These are phyloP conservation scores for Ascidia mentula DNA, from an alignment of 23 tunicate genomes.

Conservation along the genomic window DNA sequence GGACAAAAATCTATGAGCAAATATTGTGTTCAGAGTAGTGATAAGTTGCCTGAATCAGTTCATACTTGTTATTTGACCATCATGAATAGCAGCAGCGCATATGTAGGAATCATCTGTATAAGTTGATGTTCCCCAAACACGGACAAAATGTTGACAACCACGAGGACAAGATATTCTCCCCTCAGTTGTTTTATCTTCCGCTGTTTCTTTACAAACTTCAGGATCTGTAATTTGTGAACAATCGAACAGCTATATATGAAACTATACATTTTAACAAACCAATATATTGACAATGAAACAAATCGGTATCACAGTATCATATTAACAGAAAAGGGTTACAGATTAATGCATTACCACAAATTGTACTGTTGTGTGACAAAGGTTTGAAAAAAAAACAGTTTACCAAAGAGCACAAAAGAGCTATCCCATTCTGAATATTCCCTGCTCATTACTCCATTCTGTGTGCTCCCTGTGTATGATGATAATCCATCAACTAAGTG, in stretches of 20 bases:
- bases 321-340: no score
- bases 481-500: constrained; percentile 27
- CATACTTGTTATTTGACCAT: neutral
- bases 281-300: no score
- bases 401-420: neutral
- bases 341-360: no score
- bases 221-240: neutral
- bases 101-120: neutral
- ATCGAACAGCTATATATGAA: no score
- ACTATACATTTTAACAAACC: no score
- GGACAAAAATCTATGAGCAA: no score
- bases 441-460: constrained; percentile 27
- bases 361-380: no score
- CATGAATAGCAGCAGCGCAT: neutral
- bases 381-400: no score
- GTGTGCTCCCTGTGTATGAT: constrained; percentile 14
- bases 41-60: no score
- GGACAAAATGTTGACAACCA: neutral
- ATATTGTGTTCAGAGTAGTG: no score
- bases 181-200: neutral
- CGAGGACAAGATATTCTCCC: neutral
- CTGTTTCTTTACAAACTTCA: neutral
- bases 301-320: no score
- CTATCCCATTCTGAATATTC: neutral
- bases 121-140: neutral